phyloP scores from a whole-genome alignment of 2,888 invertebrate species.

The Pogonocherus hispidulus region DNA sequence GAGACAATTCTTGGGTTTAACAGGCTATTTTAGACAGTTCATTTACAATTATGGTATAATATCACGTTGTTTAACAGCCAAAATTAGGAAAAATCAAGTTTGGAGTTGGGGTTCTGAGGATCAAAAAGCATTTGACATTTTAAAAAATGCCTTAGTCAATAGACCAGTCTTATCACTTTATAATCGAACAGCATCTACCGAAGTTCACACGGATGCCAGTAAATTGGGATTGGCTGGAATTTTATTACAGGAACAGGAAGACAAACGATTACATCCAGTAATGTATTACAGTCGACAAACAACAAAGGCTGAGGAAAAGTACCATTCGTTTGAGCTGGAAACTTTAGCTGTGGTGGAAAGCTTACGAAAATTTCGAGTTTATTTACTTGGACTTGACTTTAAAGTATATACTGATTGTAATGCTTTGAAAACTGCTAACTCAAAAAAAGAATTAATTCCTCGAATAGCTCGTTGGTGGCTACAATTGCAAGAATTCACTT shows the following conservation, averaged over 20 bases:
- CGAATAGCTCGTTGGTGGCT: conserved; percentile 54
- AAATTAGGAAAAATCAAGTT: too few species aligned
- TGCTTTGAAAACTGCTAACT: conserved; percentile 52
- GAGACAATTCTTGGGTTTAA: too few species aligned
- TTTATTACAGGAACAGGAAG: conserved; percentile 51
- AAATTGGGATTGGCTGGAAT: conserved; percentile 52
- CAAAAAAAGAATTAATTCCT: conserved; percentile 56
- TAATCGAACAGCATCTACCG: conserved; percentile 47
- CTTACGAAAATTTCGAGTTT: conserved; percentile 58
- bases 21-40: too few species aligned
- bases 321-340: conserved; percentile 61
- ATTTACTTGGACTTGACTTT: conserved; percentile 56
- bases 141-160: conserved; percentile 14
- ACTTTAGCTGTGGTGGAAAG: conserved; percentile 59
- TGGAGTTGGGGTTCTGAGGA: too few species aligned
- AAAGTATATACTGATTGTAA: conserved; percentile 59
- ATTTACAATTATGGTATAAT: too few species aligned
- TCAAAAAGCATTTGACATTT: neutral
- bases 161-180: conserved; percentile 46
- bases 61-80: too few species aligned
- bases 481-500: conserved; percentile 36
- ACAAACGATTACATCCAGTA: conserved; percentile 47
- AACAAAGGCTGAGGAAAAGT: conserved; percentile 56
- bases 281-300: conserved; percentile 60
- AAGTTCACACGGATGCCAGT: conserved; percentile 55